A percentile compares a stretch with the other conserved stretches of the same genome.
Conservation (phyloP, 2,113 vertebrate genomes). For the Hipposideros armiger region DNA sequence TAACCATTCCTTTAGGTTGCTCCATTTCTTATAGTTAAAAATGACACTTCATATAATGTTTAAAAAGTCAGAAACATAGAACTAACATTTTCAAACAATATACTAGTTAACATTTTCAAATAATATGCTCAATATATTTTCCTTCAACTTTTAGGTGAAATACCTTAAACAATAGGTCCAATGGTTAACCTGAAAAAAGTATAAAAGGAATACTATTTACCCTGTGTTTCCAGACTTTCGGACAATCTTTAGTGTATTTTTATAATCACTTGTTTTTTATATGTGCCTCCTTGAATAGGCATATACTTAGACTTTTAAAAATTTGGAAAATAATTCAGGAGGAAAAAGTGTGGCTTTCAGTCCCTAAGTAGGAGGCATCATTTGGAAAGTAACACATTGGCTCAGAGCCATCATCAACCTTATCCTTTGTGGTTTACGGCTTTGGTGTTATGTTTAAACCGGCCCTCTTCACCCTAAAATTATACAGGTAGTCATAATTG, state of each 20-base stretch:
- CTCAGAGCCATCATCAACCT: not conserved
- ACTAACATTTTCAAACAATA: not conserved
- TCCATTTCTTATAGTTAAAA: slow-evolving; percentile 26
- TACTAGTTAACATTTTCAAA: slow-evolving; percentile 11
- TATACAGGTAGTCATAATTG: not conserved
- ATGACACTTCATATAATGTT: not conserved
- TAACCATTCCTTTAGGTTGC: not conserved
- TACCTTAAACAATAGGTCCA: not conserved
- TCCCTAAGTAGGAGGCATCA: not conserved
- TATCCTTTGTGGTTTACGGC: not conserved
- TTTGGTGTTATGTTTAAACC: slow-evolving; percentile 7
- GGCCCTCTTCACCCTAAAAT: not conserved
- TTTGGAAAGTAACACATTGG: not conserved
- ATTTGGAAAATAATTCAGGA: not conserved
- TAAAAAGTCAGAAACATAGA: not conserved
- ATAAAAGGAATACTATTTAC: not conserved
- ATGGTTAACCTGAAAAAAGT: not conserved
- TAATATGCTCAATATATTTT: slow-evolving; percentile 33
- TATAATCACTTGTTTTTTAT: not conserved
- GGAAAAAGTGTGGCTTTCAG: not conserved
- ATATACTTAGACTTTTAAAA: slow-evolving; percentile 8
- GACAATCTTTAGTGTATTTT: not conserved
- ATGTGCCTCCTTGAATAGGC: not conserved
- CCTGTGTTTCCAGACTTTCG: not conserved
- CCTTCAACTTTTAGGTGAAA: not conserved